Evolutionary conservation across 1,140 invertebrate species (phyloP).

Genomic region (Phymastichus coffea): DNA sequence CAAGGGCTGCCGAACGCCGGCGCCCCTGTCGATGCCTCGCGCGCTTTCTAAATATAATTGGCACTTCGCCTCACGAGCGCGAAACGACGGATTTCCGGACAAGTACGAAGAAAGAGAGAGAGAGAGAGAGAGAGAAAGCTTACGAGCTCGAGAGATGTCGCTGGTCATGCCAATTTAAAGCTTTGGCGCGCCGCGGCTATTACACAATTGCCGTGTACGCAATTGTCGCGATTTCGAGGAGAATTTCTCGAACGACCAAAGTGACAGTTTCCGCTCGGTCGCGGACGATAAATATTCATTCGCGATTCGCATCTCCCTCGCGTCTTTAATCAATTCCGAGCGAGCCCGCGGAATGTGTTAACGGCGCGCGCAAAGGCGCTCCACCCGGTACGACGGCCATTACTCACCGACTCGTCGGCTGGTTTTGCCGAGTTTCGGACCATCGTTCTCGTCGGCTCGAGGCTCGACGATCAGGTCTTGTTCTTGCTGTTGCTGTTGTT

Average conservation of each 20-base stretch:
- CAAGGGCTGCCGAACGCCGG: not conserved
- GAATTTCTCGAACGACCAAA: not conserved
- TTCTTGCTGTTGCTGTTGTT: no score
- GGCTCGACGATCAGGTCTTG: not conserved
- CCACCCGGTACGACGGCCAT: no score
- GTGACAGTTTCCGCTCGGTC: not conserved
- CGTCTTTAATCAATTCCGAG: no score
- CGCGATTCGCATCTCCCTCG: not conserved
- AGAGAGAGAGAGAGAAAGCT: no score
- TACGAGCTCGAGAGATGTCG: conserved; percentile 20
- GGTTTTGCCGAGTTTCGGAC: not conserved
- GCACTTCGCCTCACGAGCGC: not conserved
- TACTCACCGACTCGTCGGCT: conserved; percentile 10
- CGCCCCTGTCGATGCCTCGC: no score
- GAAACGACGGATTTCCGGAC: conserved; percentile 4
- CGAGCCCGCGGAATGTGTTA: no score
- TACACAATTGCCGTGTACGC: not conserved
- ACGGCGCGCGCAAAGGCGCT: no score
- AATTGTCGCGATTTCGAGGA: not conserved
- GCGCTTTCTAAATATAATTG: no score
- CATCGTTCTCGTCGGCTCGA: not conserved
- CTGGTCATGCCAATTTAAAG: conserved; percentile 14
- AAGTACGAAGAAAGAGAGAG: not conserved
- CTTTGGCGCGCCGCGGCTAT: no score
- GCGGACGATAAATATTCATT: not conserved